Evolutionary conservation across 2,113 vertebrate genomes (phyloP), one percentile per base, ranked within the genome.

Genomic region (Caranx ignobilis): DNA sequence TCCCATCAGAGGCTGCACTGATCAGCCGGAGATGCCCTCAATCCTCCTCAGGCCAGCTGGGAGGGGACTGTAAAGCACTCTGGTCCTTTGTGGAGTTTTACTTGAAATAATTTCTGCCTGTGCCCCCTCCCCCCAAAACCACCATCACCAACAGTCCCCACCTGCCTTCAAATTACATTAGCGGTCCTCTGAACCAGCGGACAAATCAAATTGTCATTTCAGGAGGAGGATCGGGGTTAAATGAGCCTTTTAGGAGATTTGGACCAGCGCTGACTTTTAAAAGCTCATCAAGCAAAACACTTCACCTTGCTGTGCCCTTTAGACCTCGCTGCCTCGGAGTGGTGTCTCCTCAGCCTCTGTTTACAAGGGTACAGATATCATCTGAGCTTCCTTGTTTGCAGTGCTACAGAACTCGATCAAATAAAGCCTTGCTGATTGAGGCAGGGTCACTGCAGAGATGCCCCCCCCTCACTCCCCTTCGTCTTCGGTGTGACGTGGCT

Each of bases 161-260:
- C 41, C 0, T 69, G 55, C 75, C 70, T 74, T 82, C 73, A 89
- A 85, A 93, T 94, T 69, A 89, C 87, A 92, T 93, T 92, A 92
- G 88, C 71, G 61, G 61, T 67, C 79, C 89, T 90, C 84, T 84
- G 84, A 94, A 92, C 76, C 78, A 87, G 59, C 18, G 72, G 93
- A 92, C 88, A 84, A 92, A 94, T 94, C 91, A 89, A 87, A 92
- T 92, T 84, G 82, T 75, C 75, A 62, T 92, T 90, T 88, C 66
- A 76, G 83, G 56, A 86, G 89, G 84, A 83, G 82, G 70, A 89
- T 74, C 63, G 1, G 81, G 88, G 91, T 92, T 92, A 92, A 95
- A 93, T 89, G 90, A 93, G 71, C 84, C 92, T 93, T 93, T 93
- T 69, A 89, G 48, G 80, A 85, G 86, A 85, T 89, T 91, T 89